A percentile compares a stretch with the other conserved stretches of the same genome.
Conservation (phyloP, 1,140 invertebrate species). For the Tribolium madens region DNA sequence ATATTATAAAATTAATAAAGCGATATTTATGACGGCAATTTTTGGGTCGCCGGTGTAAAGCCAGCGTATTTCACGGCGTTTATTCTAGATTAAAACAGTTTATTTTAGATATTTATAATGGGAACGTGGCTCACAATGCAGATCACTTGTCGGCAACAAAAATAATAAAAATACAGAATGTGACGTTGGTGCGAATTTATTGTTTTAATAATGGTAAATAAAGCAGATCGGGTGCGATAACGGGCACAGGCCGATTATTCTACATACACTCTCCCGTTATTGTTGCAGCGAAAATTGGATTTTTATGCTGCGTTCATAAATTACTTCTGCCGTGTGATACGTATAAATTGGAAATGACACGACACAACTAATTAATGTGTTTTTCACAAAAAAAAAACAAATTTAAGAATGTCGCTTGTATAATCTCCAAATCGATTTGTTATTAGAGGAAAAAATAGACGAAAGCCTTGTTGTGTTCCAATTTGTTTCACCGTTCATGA, state of each 20-base stretch:
- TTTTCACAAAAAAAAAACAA: constrained; percentile 51
- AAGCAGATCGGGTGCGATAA: constrained; percentile 61
- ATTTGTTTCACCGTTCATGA: constrained; percentile 37
- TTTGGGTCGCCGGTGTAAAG: constrained; percentile 61
- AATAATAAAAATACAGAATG: constrained; percentile 65
- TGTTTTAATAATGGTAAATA: constrained; percentile 67
- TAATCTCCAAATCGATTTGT: too few species aligned
- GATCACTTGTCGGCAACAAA: constrained; percentile 64
- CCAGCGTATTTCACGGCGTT: constrained; percentile 60
- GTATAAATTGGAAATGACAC: constrained; percentile 54
- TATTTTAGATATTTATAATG: constrained; percentile 67
- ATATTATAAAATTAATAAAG: constrained; percentile 65
- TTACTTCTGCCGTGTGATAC: constrained; percentile 53
- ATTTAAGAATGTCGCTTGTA: too few species aligned
- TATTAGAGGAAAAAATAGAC: too few species aligned
- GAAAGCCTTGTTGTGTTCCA: neutral
- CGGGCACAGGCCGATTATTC: constrained; percentile 43
- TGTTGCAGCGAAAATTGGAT: constrained; percentile 62
- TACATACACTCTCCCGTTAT: constrained; percentile 54
- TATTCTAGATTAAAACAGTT: constrained; percentile 67
- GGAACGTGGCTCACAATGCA: constrained; percentile 63
- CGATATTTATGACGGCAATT: constrained; percentile 65
- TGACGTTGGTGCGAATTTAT: constrained; percentile 65
- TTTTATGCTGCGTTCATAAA: constrained; percentile 63
- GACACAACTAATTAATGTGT: constrained; percentile 49